These are phyloP conservation scores for Chymomyza procnemis DNA, from an alignment of 2,888 invertebrate genomes.

Conservation along the genomic window DNA sequence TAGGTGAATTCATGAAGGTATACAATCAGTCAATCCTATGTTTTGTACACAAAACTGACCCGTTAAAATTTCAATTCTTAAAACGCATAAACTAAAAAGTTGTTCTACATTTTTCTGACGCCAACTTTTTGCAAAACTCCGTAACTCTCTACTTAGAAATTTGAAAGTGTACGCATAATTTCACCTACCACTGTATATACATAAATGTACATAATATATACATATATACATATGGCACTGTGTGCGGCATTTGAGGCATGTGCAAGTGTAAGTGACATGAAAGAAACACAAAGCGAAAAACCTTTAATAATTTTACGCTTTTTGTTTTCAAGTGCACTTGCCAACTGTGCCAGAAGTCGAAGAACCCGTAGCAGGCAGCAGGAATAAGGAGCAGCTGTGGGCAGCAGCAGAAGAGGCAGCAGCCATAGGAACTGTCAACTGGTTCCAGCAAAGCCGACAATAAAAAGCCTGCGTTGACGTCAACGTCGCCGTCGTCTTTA, in stretches of 20 bases:
- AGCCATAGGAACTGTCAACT: background rate
- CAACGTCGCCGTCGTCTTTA: slow-evolving; percentile 9
- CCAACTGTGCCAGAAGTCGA: slow-evolving; percentile 8
- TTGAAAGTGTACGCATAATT: no score
- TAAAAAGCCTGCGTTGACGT: slow-evolving; percentile 25
- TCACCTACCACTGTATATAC: no score
- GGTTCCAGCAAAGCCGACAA: slow-evolving; percentile 16
- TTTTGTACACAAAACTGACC: no score
- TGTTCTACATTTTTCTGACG: no score
- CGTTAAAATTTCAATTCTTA: no score
- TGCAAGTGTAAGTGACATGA: slow-evolving; percentile 67
- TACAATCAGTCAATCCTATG: no score
- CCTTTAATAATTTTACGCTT: slow-evolving; percentile 71
- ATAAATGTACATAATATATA: no score
- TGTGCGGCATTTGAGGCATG: slow-evolving; percentile 32
- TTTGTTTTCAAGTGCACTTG: slow-evolving; percentile 70
- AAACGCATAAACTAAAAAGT: no score
- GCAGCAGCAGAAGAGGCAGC: background rate
- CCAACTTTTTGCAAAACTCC: no score
- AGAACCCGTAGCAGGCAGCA: background rate
- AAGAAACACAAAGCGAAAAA: slow-evolving; percentile 64
- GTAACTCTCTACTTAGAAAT: no score
- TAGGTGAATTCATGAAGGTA: no score
- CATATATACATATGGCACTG: background rate
- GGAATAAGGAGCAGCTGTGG: no score